phyloP scores from a whole-genome alignment of 2,888 invertebrate species.

The Lasioglossum marginatum region DNA sequence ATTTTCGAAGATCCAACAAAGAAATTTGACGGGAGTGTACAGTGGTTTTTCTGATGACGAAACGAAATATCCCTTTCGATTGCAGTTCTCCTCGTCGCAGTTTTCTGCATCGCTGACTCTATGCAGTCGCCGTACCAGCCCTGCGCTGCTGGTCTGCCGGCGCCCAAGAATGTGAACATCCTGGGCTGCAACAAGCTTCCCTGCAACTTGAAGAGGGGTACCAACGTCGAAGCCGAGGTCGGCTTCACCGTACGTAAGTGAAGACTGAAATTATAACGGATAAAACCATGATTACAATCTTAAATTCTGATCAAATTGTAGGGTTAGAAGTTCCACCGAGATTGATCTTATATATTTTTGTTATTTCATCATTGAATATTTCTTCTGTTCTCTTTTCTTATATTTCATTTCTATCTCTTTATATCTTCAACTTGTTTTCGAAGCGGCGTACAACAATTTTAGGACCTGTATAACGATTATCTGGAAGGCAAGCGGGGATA shows the following conservation, averaged over 20 bases:
- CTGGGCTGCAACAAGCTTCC: constrained; percentile 67
- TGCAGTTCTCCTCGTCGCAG: constrained; percentile 66
- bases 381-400: too few relatives aligned
- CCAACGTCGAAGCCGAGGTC: constrained; percentile 58
- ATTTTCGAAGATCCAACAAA: background rate
- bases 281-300: too few relatives aligned
- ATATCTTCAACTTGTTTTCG: too few relatives aligned
- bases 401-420: too few relatives aligned
- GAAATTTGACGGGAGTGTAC: background rate
- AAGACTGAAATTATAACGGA: background rate
- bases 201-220: constrained; percentile 68
- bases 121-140: constrained; percentile 48
- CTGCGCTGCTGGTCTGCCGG: constrained; percentile 52
- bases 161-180: constrained; percentile 64
- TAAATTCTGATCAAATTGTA: too few relatives aligned
- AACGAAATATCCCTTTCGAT: background rate
- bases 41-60: background rate
- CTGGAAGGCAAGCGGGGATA: too few relatives aligned
- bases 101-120: constrained; percentile 63
- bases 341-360: too few relatives aligned
- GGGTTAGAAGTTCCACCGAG: too few relatives aligned
- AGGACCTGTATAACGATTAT: too few relatives aligned
- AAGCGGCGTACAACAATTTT: too few relatives aligned
- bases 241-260: constrained; percentile 72
- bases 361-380: too few relatives aligned